Evolutionary conservation across 2,888 invertebrate genomes (phyloP), one percentile per base, ranked within the genome.

Genomic region (Caenorhabditis drosophilae): DNA sequence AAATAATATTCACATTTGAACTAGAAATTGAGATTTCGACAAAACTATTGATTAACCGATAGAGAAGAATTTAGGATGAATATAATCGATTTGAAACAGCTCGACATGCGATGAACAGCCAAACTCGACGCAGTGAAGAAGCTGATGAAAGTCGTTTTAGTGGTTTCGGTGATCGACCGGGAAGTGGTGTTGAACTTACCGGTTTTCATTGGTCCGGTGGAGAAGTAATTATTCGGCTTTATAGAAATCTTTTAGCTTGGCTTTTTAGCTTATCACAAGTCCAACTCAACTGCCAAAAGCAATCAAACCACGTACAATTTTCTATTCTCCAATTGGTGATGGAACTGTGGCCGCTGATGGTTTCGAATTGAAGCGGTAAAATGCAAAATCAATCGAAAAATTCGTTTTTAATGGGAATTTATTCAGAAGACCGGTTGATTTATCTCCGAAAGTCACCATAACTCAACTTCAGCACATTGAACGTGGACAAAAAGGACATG

Each of bases 71-170:
- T 53, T 48, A 80, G 80, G 80, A 81, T 63, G 70, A 81, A 51
- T 81, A 81, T 70, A 81, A 81, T 52, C 78, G 78, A n/a, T 81
- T 77, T 59, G 77, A 78, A 54, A 79, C 80, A 22, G 71, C 75
- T 7, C 60, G 73, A 15, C 77, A 79, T 58, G 67, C 67, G 2
- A 42, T 49, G 23, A 45, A 61, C 11, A 51, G 34, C 23, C 42
- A 42, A 18, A 31, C 59, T 15, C 48, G 53, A 38, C 61, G 56
- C 22, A 66, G 64, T 25, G 52, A 66, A 41, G 74, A 74, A 22
- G 68, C 69, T 22, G 77, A 78, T 4, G 53, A 58, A n/a, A 70
- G 75, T 47, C 78, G 78, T 36, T 81, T 81, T 55, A 74, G 73
- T 16, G 79, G 79, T 2, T 81, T 75, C 38, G 81, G 81, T 40